These are phyloP conservation scores for Rallus crepitans DNA, from an alignment of 2,797 vertebrate genomes.

Conservation along the genomic window DNA sequence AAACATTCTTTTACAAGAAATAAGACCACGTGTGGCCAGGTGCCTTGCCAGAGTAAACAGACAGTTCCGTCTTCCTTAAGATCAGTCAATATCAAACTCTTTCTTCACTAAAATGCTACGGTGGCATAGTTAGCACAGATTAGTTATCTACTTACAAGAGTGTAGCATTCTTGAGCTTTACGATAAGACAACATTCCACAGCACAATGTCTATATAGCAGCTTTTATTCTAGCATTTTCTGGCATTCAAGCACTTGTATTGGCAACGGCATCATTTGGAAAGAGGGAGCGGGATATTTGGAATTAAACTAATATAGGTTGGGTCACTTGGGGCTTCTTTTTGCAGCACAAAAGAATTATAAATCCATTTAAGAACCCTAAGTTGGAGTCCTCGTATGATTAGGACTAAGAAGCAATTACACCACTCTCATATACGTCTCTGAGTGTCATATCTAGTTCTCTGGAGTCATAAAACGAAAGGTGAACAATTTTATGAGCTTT, in stretches of 20 bases:
- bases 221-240: neutral
- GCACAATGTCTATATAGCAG: rapidly evolving
- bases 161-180: no score
- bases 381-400: neutral
- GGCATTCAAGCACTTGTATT: neutral
- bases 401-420: neutral
- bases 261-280: neutral
- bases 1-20: neutral
- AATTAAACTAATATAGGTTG: neutral
- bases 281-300: neutral
- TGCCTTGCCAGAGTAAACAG: neutral
- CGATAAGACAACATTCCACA: neutral
- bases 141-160: neutral
- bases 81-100: neutral
- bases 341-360: neutral
- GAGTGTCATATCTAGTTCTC: neutral
- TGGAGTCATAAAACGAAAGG: neutral
- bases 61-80: neutral
- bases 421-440: neutral
- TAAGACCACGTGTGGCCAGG: rapidly evolving
- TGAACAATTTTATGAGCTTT: neutral
- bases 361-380: neutral
- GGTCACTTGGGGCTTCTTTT: neutral
- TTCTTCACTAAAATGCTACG: neutral
- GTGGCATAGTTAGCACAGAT: neutral